Conservation (phyloP, 2,797 vertebrate species). For the Rhinophrynus dorsalis region DNA sequence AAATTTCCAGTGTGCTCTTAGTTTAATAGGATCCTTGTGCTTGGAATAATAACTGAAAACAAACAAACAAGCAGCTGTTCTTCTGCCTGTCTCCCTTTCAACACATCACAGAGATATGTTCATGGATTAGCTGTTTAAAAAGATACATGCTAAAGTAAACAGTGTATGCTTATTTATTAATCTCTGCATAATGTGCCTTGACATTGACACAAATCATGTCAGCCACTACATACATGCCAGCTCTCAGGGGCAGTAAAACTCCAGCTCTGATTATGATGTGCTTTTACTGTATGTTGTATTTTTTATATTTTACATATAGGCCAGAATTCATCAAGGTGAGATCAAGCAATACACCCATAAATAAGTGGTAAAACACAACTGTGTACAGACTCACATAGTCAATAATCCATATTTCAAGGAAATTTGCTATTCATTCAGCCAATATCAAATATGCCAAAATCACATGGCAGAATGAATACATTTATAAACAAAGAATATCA, state of each 20-base stretch:
- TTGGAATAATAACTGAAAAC: constrained; percentile 4
- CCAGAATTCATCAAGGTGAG: no score
- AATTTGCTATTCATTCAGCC: no score
- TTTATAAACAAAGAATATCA: no score
- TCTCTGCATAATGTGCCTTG: constrained; percentile 17
- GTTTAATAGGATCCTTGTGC: not conserved
- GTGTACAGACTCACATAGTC: no score
- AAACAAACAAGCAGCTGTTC: constrained; percentile 42
- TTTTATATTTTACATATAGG: not conserved
- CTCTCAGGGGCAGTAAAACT: not conserved
- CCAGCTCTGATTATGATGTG: no score
- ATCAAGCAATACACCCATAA: no score
- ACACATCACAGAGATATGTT: constrained; percentile 20
- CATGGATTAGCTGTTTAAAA: constrained; percentile 35
- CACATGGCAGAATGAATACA: no score
- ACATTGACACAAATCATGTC: constrained; percentile 19
- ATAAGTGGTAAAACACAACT: no score
- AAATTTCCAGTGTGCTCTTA: not conserved
- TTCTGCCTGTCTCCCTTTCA: constrained; percentile 22
- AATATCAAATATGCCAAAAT: no score
- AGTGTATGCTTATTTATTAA: constrained; percentile 5
- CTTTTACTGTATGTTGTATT: not conserved
- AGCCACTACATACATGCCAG: not conserved
- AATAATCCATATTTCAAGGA: no score
- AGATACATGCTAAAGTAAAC: constrained; percentile 34